Percentiles rank a stretch among this genome's conserved stretches.
Evolutionary conservation across 2,113 vertebrate species (phyloP).

Genomic region (Mastomys natalensis): DNA sequence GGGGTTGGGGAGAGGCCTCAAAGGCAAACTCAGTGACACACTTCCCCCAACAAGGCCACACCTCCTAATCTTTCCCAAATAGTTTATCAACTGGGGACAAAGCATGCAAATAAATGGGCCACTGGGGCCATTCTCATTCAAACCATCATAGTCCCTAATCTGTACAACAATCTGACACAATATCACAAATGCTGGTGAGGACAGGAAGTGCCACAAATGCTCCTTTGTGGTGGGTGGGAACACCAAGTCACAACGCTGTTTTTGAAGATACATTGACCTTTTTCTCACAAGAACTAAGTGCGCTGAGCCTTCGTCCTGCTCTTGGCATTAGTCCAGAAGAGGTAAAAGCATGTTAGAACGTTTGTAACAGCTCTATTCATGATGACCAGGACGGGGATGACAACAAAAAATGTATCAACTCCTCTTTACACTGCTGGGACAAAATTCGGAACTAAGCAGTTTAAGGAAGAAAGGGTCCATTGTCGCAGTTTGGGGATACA

Average conservation of each 20-base stretch:
- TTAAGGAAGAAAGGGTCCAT: not conserved
- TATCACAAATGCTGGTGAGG: not conserved
- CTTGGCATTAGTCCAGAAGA: not conserved
- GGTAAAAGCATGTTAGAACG: not conserved
- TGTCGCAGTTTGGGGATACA: too few species aligned
- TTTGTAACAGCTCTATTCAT: not conserved
- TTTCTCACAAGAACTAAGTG: not conserved
- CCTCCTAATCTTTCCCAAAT: not conserved
- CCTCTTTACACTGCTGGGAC: too few species aligned
- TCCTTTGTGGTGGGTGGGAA: not conserved
- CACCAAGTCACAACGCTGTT: not conserved
- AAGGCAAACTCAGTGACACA: not conserved
- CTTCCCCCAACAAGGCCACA: not conserved
- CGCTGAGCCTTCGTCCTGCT: not conserved
- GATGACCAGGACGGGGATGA: not conserved
- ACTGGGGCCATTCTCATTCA: too few species aligned
- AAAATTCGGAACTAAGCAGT: not conserved
- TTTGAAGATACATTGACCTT: not conserved
- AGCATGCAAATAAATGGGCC: not conserved
- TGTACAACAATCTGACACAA: too few species aligned
- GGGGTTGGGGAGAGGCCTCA: too few species aligned
- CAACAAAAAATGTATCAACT: not conserved
- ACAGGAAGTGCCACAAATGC: not conserved
- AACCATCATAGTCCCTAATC: too few species aligned
- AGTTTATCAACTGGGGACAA: not conserved